A percentile compares a stretch with the other conserved stretches of the same genome.
phyloP scores from a whole-genome alignment of 2,113 vertebrate species.

The Macrotus californicus region DNA sequence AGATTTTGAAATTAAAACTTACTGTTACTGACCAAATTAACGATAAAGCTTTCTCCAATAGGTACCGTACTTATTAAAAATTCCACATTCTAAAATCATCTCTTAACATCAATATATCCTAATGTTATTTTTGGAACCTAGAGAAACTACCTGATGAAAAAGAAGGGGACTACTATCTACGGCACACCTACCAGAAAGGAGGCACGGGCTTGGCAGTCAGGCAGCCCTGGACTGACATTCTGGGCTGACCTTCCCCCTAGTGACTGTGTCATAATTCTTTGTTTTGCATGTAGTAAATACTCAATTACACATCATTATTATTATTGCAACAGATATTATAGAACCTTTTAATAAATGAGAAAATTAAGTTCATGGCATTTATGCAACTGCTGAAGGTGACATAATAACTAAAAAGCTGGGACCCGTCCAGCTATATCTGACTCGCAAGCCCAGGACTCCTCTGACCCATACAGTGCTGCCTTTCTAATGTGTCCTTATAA shows the following conservation, averaged over 20 bases:
- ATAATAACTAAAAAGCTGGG: not conserved
- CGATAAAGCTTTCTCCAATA: not conserved
- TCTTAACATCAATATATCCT: not conserved
- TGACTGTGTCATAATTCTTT: not conserved
- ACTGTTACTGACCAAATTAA: not conserved
- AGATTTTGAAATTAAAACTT: constrained; percentile 33
- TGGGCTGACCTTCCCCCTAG: not conserved
- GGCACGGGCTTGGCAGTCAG: not conserved
- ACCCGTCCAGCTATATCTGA: not conserved
- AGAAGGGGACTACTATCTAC: not conserved
- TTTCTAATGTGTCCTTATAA: not conserved
- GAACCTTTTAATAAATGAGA: not conserved
- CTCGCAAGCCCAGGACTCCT: not conserved
- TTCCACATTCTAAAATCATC: not conserved
- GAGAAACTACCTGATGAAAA: not conserved
- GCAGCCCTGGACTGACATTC: not conserved
- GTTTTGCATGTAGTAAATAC: not conserved
- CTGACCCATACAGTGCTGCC: not conserved
- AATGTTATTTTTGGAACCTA: not conserved
- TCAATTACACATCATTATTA: not conserved
- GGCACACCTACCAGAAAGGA: not conserved
- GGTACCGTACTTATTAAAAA: not conserved
- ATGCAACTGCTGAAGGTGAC: not conserved
- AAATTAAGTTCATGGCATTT: not conserved
- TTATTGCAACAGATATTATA: not conserved